Evolutionary conservation across 2,888 invertebrate genomes (phyloP).

Genomic region (Pyrocoelia pectoralis): DNA sequence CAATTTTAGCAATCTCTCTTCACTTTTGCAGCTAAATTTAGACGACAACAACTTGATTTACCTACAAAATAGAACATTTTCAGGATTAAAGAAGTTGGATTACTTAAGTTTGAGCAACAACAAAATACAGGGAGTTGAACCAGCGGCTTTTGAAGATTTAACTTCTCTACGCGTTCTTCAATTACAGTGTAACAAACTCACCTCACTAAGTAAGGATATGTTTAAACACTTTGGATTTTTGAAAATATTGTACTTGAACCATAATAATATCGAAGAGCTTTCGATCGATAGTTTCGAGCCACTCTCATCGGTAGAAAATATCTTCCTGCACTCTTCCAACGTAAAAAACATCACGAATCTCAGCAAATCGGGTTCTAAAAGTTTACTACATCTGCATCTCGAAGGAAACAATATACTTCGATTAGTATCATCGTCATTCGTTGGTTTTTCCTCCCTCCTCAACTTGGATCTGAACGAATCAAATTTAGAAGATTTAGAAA

Average conservation of each 20-base stretch:
- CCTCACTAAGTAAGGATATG: background rate
- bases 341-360: conserved; percentile 11
- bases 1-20: background rate
- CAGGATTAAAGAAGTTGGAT: conserved; percentile 14
- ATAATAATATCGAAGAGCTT: conserved; percentile 17
- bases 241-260: conserved; percentile 13
- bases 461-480: conserved; percentile 16
- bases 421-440: conserved; percentile 2
- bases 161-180: conserved; percentile 6
- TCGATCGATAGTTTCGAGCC: conserved; percentile 8
- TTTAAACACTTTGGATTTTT: conserved; percentile 11
- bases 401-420: conserved; percentile 11
- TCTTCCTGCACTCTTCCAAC: conserved; percentile 10
- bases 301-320: conserved; percentile 3
- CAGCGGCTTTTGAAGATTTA: conserved; percentile 12
- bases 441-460: conserved; percentile 10
- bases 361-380: conserved; percentile 5
- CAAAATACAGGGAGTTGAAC: conserved; percentile 5
- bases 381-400: conserved; percentile 12
- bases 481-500: conserved; percentile 7
- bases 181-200: conserved; percentile 12
- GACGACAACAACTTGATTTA: conserved; percentile 6
- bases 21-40: conserved; percentile 14
- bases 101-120: conserved; percentile 21
- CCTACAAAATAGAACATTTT: conserved; percentile 7